Conservation (phyloP, 53 echinoderm and acorn worm genomes). For the Paracentrotus lividus region DNA sequence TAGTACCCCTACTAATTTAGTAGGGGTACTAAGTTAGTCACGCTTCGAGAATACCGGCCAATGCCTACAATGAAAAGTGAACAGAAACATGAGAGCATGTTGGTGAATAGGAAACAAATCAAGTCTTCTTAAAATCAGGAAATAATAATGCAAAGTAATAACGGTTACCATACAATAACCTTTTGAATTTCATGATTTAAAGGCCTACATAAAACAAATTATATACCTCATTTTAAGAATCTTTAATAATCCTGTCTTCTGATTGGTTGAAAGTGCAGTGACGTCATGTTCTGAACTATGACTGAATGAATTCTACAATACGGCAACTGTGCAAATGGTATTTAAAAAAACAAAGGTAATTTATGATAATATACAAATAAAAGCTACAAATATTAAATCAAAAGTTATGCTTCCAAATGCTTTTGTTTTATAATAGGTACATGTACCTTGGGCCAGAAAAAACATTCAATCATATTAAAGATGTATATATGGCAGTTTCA, state of each 20-base stretch:
- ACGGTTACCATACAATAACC: not conserved
- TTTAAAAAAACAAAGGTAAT: not conserved
- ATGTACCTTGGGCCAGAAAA: not conserved
- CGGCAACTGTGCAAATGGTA: not conserved
- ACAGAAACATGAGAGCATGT: not conserved
- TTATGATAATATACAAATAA: not conserved
- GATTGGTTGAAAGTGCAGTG: too few relatives aligned
- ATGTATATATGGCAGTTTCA: not conserved
- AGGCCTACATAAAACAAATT: too few relatives aligned
- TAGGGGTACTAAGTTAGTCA: too few relatives aligned
- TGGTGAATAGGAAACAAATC: not conserved
- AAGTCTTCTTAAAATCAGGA: not conserved
- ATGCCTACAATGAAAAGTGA: constrained; percentile 15
- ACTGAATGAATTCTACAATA: not conserved
- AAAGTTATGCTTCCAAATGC: not conserved
- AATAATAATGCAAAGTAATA: not conserved
- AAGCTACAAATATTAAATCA: not conserved
- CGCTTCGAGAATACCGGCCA: too few relatives aligned
- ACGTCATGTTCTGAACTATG: too few relatives aligned
- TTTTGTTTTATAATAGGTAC: too few relatives aligned
- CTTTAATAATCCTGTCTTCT: too few relatives aligned
- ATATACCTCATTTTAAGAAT: too few relatives aligned
- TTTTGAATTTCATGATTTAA: too few relatives aligned
- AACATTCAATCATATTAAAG: not conserved
- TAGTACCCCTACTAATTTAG: too few relatives aligned